A percentile compares a stretch with the other conserved stretches of the same genome.
phyloP scores from a whole-genome alignment of 2,113 vertebrate genomes.

The Catagonus wagneri region DNA sequence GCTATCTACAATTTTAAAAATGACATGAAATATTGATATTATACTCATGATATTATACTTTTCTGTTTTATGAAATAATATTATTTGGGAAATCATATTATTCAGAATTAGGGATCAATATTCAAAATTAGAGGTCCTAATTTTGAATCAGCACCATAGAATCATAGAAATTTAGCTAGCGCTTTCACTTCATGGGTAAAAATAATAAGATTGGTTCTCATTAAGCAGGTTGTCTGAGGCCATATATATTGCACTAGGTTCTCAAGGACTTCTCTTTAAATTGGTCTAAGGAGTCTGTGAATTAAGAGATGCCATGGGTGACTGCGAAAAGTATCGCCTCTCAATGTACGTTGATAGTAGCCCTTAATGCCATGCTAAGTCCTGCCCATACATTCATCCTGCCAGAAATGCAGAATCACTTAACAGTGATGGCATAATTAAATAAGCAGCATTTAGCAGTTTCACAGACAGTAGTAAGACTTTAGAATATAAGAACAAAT shows the following conservation, averaged over 20 bases:
- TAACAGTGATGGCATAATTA: background rate
- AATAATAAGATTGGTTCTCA: background rate
- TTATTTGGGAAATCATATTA: background rate
- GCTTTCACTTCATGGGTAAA: background rate
- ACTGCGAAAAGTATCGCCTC: background rate
- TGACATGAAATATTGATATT: background rate
- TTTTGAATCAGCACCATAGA: background rate
- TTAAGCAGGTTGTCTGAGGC: background rate
- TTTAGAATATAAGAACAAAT: background rate
- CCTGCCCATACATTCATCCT: background rate
- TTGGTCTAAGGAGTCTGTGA: background rate
- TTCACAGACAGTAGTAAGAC: background rate
- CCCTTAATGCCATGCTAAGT: background rate
- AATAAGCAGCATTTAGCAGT: background rate
- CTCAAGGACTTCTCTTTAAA: background rate
- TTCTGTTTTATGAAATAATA: constrained; percentile 4
- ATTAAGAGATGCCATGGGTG: background rate
- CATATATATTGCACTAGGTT: background rate
- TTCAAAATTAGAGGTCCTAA: constrained; percentile 6
- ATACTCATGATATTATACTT: background rate
- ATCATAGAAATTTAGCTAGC: background rate
- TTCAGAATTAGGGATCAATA: background rate
- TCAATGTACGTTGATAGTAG: background rate
- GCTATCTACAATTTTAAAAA: background rate
- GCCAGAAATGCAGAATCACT: background rate